Percentiles rank a stretch among this genome's conserved stretches.
phyloP scores from a whole-genome alignment of 1,140 invertebrate genomes.

The Hylyphantes graminicola region DNA sequence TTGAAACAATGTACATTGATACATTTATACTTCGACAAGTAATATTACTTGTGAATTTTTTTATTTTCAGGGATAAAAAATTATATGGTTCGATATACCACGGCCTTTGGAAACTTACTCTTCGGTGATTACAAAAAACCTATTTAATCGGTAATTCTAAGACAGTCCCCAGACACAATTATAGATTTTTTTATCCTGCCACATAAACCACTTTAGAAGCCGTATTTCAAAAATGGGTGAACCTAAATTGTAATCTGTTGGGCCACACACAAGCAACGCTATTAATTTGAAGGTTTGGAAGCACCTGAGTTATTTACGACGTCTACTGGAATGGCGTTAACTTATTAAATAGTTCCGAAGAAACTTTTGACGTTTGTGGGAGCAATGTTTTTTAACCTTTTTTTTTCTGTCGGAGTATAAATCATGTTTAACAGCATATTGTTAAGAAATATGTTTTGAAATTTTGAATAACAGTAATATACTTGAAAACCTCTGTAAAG shows the following conservation, averaged over 20 bases:
- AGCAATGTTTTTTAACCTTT: too few relatives aligned
- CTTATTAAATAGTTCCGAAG: too few relatives aligned
- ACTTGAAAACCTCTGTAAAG: too few relatives aligned
- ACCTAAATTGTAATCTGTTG: background rate
- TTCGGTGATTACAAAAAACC: background rate
- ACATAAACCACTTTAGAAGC: conserved; percentile 19
- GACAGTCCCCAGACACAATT: background rate
- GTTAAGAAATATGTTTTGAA: too few relatives aligned
- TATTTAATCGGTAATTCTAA: conserved; percentile 2
- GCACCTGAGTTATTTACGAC: too few relatives aligned
- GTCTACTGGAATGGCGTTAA: too few relatives aligned
- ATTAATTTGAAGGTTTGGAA: background rate
- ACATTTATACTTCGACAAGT: background rate
- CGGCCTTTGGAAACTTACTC: too few relatives aligned
- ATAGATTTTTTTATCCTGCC: background rate
- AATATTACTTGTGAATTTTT: background rate
- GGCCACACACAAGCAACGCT: background rate
- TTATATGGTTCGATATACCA: too few relatives aligned
- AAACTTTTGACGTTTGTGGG: too few relatives aligned
- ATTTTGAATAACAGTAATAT: too few relatives aligned
- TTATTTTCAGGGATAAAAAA: background rate
- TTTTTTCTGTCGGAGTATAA: too few relatives aligned
- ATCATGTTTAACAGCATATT: too few relatives aligned
- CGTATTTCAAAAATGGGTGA: conserved; percentile 17
- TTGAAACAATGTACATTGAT: background rate